Percentiles rank a stretch among this genome's conserved stretches.
These are phyloP conservation scores for Chionomys nivalis DNA, from an alignment of 2,113 vertebrate genomes.

Conservation along the genomic window DNA sequence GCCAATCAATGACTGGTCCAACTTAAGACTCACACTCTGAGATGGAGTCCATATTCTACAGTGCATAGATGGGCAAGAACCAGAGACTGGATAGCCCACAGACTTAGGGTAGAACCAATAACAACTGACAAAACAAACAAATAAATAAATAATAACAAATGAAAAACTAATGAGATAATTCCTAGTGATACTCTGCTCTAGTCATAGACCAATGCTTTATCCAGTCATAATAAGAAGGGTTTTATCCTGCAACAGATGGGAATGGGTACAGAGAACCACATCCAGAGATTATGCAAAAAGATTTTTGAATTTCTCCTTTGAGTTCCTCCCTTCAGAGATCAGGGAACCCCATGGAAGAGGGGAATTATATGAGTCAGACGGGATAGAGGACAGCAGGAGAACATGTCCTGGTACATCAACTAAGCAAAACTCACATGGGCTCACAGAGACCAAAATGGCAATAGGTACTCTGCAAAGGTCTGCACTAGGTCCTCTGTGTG, in stretches of 20 bases:
- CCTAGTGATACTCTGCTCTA: not conserved
- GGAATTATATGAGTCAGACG: not conserved
- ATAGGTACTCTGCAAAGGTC: not conserved
- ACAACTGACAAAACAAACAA: not conserved
- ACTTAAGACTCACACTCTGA: not conserved
- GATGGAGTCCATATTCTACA: not conserved
- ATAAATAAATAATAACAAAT: not conserved
- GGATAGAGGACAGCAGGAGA: not conserved
- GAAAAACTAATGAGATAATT: not conserved
- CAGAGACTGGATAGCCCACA: not conserved
- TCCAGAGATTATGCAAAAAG: not conserved
- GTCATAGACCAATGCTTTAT: too few relatives aligned
- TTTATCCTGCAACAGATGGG: not conserved
- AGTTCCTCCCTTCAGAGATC: not conserved
- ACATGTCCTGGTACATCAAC: not conserved
- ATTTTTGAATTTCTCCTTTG: not conserved
- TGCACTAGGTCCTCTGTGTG: not conserved
- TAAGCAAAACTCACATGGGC: not conserved
- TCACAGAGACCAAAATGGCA: not conserved
- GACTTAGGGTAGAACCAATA: not conserved
- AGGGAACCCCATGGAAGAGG: not conserved
- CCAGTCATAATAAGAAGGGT: not conserved
- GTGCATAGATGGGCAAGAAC: not conserved
- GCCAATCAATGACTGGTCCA: too few relatives aligned
- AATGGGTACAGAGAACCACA: rapidly evolving